These are phyloP conservation scores for Hirundo rustica DNA, from an alignment of 2,797 vertebrate genomes.

Conservation along the genomic window DNA sequence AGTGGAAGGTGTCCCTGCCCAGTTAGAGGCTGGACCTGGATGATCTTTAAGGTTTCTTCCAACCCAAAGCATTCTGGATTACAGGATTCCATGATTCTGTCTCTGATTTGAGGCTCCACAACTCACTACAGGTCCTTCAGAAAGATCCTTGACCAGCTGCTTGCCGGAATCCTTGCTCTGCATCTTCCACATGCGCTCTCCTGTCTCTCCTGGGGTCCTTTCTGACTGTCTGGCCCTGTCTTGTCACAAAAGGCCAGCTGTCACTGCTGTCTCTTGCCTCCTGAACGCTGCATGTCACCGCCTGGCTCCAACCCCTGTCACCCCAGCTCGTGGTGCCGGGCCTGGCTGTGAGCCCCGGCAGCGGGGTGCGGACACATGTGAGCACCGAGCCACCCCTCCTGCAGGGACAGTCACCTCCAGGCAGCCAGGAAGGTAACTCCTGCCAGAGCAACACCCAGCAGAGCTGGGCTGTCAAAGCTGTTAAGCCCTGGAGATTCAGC, in stretches of 20 bases:
- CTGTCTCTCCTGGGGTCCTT: fast-evolving
- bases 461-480: not conserved
- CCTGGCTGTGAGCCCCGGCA: fast-evolving
- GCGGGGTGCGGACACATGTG: fast-evolving
- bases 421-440: not conserved
- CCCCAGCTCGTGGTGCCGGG: not conserved
- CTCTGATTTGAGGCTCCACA: not conserved
- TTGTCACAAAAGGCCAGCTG: not conserved
- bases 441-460: not conserved
- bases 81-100: not conserved
- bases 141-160: not conserved
- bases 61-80: not conserved
- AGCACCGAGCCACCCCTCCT: not conserved
- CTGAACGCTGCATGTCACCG: not conserved
- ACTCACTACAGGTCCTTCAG: not conserved
- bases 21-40: not conserved
- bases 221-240: not conserved
- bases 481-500: not conserved
- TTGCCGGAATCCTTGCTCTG: not conserved
- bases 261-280: not conserved
- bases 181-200: not conserved
- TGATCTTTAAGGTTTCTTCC: not conserved
- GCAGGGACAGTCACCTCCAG: not conserved
- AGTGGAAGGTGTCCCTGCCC: not conserved
- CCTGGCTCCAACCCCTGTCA: not conserved